Evolutionary conservation across 2,888 invertebrate species (phyloP).

Genomic region (Ganaspis brasiliensis): DNA sequence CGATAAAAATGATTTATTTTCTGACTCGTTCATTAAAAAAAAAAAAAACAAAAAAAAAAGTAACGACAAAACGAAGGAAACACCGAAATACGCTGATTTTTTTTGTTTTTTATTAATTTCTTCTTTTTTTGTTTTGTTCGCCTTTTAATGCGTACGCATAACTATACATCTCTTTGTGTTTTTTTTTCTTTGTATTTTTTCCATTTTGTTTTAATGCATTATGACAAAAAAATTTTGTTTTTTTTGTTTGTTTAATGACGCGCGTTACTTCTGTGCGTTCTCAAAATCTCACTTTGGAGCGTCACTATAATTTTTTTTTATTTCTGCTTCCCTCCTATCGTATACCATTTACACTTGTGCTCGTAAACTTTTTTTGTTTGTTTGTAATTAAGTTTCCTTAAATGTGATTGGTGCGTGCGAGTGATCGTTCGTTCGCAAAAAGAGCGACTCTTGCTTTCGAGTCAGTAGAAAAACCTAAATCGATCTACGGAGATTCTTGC

Average conservation of each 20-base stretch:
- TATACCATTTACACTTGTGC: constrained; percentile 40
- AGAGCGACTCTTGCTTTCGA: constrained; percentile 48
- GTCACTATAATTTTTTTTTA: constrained; percentile 45
- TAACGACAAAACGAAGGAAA: constrained; percentile 53
- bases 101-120: neutral
- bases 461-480: constrained; percentile 62
- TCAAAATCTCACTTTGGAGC: neutral
- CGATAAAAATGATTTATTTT: neutral
- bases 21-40: constrained; percentile 38
- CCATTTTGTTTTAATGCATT: no score
- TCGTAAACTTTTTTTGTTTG: constrained; percentile 41
- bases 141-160: no score
- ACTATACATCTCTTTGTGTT: no score
- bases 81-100: constrained; percentile 56
- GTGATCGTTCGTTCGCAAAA: constrained; percentile 35
- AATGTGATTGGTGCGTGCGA: constrained; percentile 44
- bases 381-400: constrained; percentile 46
- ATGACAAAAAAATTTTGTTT: constrained; percentile 13
- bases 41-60: neutral
- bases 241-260: neutral
- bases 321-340: constrained; percentile 1
- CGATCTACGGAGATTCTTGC: constrained; percentile 52
- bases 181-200: no score
- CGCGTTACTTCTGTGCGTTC: neutral
- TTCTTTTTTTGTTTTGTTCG: constrained; percentile 26